Percentiles rank a stretch among this genome's conserved stretches.
Conservation (phyloP, 2,797 vertebrate species). For the Microctenopoma stevenorrisi region DNA sequence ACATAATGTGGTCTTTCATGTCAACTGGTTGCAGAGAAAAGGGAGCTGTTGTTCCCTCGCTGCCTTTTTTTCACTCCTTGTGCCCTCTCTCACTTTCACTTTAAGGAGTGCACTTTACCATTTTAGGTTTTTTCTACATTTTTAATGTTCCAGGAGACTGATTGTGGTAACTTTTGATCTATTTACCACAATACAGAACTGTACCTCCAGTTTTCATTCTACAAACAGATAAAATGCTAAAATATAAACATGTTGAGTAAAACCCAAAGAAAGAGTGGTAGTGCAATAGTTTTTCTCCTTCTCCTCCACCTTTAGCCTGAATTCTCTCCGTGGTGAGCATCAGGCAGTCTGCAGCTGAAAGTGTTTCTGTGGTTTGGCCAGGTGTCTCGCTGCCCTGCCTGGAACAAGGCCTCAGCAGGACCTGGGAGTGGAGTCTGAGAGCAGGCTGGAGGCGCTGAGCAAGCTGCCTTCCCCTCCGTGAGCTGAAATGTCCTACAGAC, state of each 20-base stretch:
- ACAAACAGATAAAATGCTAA: constrained; percentile 10
- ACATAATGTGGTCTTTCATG: constrained; percentile 84
- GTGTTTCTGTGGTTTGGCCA: constrained; percentile 83
- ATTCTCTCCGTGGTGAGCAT: constrained; percentile 80
- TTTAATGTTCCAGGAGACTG: constrained; percentile 1
- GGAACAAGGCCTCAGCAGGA: constrained; percentile 76
- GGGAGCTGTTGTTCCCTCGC: constrained; percentile 73
- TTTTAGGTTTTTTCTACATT: constrained; percentile 23
- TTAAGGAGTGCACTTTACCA: constrained; percentile 20
- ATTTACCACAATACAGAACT: constrained; percentile 16
- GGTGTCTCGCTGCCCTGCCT: constrained; percentile 78
- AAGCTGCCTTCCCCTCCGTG: constrained; percentile 71
- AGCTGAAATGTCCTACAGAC: constrained; percentile 77
- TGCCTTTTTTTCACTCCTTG: constrained; percentile 16
- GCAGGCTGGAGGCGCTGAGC: constrained; percentile 63
- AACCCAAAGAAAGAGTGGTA: constrained; percentile 49
- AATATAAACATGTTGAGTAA: constrained; percentile 46
- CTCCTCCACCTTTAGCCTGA: constrained; percentile 82
- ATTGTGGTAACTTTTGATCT: constrained; percentile 35
- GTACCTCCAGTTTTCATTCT: background rate
- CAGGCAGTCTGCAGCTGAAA: constrained; percentile 83
- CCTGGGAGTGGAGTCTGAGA: constrained; percentile 73
- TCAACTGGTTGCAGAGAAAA: constrained; percentile 66
- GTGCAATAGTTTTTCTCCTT: constrained; percentile 57
- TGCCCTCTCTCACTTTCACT: constrained; percentile 67